Percentiles rank a stretch among this genome's conserved stretches.
These are phyloP conservation scores for Formica exsecta DNA, from an alignment of 1,140 invertebrate species.

Conservation along the genomic window DNA sequence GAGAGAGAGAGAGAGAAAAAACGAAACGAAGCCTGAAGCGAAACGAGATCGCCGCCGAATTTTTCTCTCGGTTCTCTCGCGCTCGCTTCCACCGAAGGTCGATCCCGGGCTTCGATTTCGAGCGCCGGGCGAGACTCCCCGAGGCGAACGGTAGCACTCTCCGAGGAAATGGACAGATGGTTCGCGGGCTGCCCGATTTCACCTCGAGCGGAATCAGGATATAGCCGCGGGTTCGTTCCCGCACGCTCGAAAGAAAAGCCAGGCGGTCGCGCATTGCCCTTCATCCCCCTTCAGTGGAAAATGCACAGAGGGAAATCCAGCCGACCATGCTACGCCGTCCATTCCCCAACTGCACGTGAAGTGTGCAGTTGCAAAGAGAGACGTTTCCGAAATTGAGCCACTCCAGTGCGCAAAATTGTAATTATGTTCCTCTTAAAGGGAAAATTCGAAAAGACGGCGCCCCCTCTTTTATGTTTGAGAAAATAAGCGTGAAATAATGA, in stretches of 20 bases:
- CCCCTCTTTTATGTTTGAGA: not conserved
- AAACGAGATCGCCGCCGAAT: conserved; percentile 64
- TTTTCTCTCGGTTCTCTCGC: conserved; percentile 44
- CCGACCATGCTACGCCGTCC: conserved; percentile 36
- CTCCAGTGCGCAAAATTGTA: conserved; percentile 37
- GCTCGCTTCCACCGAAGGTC: conserved; percentile 20
- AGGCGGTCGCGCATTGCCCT: conserved; percentile 32
- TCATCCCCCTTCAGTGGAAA: conserved; percentile 41
- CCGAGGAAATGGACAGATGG: conserved; percentile 78
- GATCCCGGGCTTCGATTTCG: conserved; percentile 67
- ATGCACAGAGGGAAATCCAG: conserved; percentile 55
- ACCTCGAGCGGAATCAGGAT: conserved; percentile 76
- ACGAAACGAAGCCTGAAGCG: conserved; percentile 4
- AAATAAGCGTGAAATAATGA: not conserved
- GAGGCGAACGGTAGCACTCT: conserved; percentile 74
- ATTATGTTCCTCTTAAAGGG: conserved; percentile 23
- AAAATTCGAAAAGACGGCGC: not conserved
- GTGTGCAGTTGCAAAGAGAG: not conserved
- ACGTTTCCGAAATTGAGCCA: conserved; percentile 44
- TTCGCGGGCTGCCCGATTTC: conserved; percentile 75
- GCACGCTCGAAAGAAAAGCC: conserved; percentile 71
- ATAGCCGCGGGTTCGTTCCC: conserved; percentile 69
- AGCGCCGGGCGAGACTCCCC: conserved; percentile 64
- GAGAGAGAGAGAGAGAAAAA: not conserved
- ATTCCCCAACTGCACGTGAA: conserved; percentile 35